Base-by-base conservation (phyloP, 64 coral and sea anemone species). In the Montipora efflorescens region DNA sequence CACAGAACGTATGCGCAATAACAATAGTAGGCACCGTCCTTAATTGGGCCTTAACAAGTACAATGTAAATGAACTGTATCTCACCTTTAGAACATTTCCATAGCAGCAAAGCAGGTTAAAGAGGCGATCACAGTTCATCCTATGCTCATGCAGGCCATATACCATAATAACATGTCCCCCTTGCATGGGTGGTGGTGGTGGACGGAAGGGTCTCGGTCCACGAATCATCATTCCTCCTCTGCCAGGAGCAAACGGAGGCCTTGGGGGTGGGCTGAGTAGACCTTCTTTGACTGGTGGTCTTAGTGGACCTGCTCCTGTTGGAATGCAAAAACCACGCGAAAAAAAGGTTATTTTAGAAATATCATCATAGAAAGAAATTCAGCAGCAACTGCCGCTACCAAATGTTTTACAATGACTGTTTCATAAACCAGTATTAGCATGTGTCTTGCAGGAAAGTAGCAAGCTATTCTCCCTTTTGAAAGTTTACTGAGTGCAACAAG, bases 51-150 rank as follows among this genome's bases (percentile, higher is more conserved):
- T 28, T 28, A 28, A 28, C 28, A 28, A 28, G 28, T 28, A 15
- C 13, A 64, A 64, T 4, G 13, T 64, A 64, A 64, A 62, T 11
- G 9, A 25, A 45, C 51, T 64, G 9, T 64, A 7, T 69, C 77
- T 83, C 49, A 99, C 98, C 95, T 92, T 99, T 3, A 94, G 53
- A 12, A 99, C 95, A 94, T 99, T 99, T 5, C 98, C 98, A 99
- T 96, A 99, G 79, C 95, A 96, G 91, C 98, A 99, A 47, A 99
- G 75, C 48, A 99, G 58, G 18, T 99, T 99, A 23, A 99, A 99
- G 15, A 99, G 79, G 47, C 87, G 82, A 9, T 99, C 92, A 90
- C 98, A 99, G 59, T 96, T 96, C 92, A 99, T 94, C 84, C 94
- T 99, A 44, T 95, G 28, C n/a, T 92, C 77, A 79, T 99, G 71